Evolutionary conservation across 2,797 vertebrate species (phyloP).

Genomic region (Silurus aristotelis): DNA sequence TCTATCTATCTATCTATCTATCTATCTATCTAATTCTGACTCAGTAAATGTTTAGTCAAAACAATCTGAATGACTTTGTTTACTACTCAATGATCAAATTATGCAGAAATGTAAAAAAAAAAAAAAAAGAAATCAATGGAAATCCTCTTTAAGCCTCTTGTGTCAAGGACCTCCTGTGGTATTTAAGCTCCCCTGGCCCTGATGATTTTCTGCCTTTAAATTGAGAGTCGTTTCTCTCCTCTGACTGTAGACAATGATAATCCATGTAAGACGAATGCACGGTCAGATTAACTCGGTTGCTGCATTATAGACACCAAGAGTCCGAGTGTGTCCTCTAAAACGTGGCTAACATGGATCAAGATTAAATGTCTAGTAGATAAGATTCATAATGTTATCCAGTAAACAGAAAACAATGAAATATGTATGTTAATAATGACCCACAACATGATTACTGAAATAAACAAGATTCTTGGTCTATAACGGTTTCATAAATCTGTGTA

Average conservation of each 20-base stretch:
- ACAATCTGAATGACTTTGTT: background rate
- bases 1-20: background rate
- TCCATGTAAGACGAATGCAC: slow-evolving; percentile 29
- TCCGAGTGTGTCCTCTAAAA: slow-evolving; percentile 1
- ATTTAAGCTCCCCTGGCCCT: slow-evolving; percentile 42
- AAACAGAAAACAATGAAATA: background rate
- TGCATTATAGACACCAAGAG: slow-evolving; percentile 13
- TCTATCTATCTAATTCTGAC: background rate
- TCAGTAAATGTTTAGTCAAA: background rate
- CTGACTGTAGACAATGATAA: slow-evolving; percentile 23
- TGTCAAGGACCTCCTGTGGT: slow-evolving; percentile 51
- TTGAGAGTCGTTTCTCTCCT: slow-evolving; percentile 38
- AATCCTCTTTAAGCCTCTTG: slow-evolving; percentile 47
- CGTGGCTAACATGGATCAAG: background rate
- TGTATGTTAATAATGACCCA: background rate
- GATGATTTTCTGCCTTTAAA: slow-evolving; percentile 42
- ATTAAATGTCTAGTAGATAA: background rate
- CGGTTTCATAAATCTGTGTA: background rate
- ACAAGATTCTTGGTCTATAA: background rate
- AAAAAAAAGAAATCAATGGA: background rate
- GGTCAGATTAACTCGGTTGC: slow-evolving; percentile 20
- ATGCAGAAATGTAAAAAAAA: slow-evolving; percentile 11
- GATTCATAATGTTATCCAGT: background rate
- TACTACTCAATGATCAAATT: background rate
- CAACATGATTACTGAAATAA: background rate